Evolutionary conservation across 2,797 vertebrate genomes (phyloP).

Genomic region (Oreortyx pictus): DNA sequence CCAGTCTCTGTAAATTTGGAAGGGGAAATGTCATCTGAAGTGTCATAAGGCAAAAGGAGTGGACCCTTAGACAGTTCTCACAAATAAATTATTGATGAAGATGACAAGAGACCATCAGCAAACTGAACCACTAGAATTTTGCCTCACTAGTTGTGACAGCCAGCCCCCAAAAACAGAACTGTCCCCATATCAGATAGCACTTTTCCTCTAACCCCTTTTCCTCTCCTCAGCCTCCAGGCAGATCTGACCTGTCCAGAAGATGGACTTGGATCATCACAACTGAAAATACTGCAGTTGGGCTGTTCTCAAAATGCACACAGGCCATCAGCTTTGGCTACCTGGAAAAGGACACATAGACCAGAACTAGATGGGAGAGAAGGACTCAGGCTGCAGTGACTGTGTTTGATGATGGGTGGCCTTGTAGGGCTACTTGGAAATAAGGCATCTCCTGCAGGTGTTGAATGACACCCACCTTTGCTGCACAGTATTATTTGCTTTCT

Average conservation of each 20-base stretch:
- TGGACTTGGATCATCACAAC: background rate
- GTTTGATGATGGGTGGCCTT: background rate
- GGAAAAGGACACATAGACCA: background rate
- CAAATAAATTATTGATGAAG: background rate
- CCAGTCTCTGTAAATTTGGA: background rate
- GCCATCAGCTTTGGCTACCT: background rate
- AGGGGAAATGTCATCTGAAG: background rate
- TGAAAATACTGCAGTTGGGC: background rate
- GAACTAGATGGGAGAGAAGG: background rate
- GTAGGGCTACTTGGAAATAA: background rate
- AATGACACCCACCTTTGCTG: background rate
- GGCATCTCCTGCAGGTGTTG: background rate
- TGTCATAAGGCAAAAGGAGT: background rate
- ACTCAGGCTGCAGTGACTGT: background rate
- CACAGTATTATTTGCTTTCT: background rate
- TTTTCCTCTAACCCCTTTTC: background rate
- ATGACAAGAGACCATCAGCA: background rate
- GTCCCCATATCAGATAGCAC: background rate
- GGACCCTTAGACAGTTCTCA: background rate
- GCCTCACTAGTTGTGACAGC: background rate
- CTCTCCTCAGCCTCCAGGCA: background rate
- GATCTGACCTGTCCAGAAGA: background rate
- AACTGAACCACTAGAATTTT: background rate
- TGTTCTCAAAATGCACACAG: background rate
- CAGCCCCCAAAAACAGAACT: background rate